phyloP scores from a whole-genome alignment of 1,140 invertebrate species.

The Geopemphigus sp. region DNA sequence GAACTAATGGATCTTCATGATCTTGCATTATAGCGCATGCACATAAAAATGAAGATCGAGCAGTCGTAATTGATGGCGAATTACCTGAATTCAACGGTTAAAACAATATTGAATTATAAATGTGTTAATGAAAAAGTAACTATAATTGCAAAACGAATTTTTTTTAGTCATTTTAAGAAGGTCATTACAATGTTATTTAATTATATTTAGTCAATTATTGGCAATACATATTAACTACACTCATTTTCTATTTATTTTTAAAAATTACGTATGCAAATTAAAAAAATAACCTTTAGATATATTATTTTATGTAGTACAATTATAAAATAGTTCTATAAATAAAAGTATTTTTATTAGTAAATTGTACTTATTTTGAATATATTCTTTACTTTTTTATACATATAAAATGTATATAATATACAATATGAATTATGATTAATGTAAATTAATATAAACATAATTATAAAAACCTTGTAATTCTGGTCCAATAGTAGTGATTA shows the following conservation, averaged over 20 bases:
- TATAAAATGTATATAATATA: neutral
- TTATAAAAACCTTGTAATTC: constrained; percentile 79
- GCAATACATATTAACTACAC: too few species aligned
- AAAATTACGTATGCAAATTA: too few species aligned
- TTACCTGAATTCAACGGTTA: constrained; percentile 58
- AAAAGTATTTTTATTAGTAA: too few species aligned
- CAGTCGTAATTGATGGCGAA: constrained; percentile 66
- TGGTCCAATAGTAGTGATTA: constrained; percentile 96
- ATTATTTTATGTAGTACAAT: too few species aligned
- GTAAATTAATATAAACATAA: neutral
- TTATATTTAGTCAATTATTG: too few species aligned
- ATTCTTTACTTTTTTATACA: neutral
- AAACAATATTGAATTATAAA: neutral
- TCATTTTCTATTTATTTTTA: too few species aligned
- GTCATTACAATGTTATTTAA: too few species aligned
- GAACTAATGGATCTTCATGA: constrained; percentile 83
- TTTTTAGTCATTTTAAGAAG: too few species aligned
- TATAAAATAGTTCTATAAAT: too few species aligned
- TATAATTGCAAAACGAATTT: too few species aligned
- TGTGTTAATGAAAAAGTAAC: neutral
- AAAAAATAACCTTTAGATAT: too few species aligned
- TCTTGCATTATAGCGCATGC: constrained; percentile 92
- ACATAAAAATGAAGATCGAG: constrained; percentile 76
- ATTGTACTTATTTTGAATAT: neutral
- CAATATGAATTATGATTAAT: neutral